Percentiles rank a stretch among this genome's conserved stretches.
Evolutionary conservation across 2,797 vertebrate genomes (phyloP).

Genomic region (Luscinia luscinia): DNA sequence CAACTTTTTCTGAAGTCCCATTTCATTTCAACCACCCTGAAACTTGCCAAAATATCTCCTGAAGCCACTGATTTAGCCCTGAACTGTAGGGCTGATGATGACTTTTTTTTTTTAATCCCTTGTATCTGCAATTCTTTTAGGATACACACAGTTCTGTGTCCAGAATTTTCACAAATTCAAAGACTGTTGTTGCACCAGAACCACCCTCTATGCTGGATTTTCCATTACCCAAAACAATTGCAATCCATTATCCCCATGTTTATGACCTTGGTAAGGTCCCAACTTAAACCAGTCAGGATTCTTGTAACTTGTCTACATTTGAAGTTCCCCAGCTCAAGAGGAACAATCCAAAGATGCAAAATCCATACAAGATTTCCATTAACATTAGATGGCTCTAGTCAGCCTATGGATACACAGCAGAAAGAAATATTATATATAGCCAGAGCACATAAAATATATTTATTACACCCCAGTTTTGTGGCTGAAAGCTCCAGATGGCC

Average conservation of each 20-base stretch:
- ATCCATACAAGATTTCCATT: background rate
- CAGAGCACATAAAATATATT: background rate
- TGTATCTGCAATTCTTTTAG: background rate
- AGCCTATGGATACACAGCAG: background rate
- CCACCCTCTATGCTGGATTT: background rate
- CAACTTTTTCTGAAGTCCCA: background rate
- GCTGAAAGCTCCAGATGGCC: background rate
- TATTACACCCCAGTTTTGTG: background rate
- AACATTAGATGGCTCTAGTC: background rate
- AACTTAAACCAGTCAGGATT: background rate
- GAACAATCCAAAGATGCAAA: background rate
- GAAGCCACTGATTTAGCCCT: background rate
- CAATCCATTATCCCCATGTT: background rate
- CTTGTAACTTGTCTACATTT: background rate
- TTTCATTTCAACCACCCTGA: background rate
- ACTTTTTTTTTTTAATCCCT: background rate
- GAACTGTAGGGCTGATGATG: fast-evolving
- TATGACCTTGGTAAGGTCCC: background rate
- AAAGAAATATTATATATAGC: background rate
- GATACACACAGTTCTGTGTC: background rate
- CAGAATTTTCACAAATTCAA: background rate
- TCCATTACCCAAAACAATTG: constrained; percentile 21
- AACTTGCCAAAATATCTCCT: background rate
- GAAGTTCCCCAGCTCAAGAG: background rate
- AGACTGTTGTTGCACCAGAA: background rate